phyloP scores from a whole-genome alignment of 2,113 vertebrate genomes.

The Polypterus bichir region DNA sequence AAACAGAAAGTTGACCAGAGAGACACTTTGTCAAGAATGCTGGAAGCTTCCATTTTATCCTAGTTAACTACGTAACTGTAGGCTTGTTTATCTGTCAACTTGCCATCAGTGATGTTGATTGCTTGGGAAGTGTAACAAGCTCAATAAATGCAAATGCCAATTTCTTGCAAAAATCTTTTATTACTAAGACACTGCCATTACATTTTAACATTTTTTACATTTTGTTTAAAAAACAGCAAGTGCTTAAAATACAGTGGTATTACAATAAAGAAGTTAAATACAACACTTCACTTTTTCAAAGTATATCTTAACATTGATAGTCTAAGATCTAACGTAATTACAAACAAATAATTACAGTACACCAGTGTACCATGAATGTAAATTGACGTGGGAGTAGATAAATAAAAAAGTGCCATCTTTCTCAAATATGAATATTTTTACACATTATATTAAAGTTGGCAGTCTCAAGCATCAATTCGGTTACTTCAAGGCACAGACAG shows the following conservation, averaged over 20 bases:
- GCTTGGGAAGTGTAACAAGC: too few species aligned
- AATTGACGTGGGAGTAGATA: neutral
- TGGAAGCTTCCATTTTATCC: too few species aligned
- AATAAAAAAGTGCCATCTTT: conserved; percentile 1
- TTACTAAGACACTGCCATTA: neutral
- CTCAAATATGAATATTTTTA: neutral
- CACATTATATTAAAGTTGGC: neutral
- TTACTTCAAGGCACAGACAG: too few species aligned
- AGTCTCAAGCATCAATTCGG: too few species aligned
- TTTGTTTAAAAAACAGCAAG: conserved; percentile 11
- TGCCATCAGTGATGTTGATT: too few species aligned
- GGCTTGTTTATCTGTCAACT: too few species aligned
- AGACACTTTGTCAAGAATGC: too few species aligned
- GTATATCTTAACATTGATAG: conserved; percentile 4
- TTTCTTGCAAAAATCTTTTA: too few species aligned
- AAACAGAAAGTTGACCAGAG: too few species aligned
- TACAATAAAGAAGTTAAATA: conserved; percentile 8
- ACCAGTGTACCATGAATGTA: conserved; percentile 29
- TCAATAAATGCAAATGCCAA: too few species aligned
- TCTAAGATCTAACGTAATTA: neutral
- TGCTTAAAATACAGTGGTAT: conserved; percentile 12
- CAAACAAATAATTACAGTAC: conserved; percentile 16
- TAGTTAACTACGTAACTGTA: too few species aligned
- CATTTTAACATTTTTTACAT: conserved; percentile 5
- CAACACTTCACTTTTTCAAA: neutral